These are phyloP conservation scores for Pycnomerus fuliginosus DNA, from an alignment of 2,888 invertebrate genomes.

Conservation along the genomic window DNA sequence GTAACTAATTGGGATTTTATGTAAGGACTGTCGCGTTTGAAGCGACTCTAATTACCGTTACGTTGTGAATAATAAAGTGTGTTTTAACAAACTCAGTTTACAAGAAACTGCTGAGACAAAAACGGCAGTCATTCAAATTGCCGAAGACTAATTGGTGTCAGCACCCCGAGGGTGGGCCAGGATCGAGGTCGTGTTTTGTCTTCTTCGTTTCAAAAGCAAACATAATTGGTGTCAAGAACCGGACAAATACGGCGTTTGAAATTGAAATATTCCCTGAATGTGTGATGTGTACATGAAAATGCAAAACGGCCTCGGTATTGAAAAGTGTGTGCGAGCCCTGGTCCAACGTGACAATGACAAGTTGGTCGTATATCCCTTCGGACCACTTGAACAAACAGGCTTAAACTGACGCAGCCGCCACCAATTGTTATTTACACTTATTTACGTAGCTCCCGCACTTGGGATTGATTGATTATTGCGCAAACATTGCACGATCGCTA, in stretches of 20 bases:
- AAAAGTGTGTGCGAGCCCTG: slow-evolving; percentile 27
- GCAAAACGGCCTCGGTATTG: no score
- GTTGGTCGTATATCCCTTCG: slow-evolving; percentile 32
- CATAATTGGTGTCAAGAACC: no score
- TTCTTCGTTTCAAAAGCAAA: no score
- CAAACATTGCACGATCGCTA: slow-evolving; percentile 20
- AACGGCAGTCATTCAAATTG: no score
- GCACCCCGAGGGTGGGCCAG: no score
- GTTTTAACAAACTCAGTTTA: no score
- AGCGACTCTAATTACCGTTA: slow-evolving; percentile 7
- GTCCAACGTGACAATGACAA: slow-evolving; percentile 36
- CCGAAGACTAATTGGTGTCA: no score
- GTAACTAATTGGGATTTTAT: slow-evolving; percentile 16
- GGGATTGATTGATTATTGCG: slow-evolving; percentile 24
- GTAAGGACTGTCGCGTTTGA: slow-evolving; percentile 8
- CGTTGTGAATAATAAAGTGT: slow-evolving; percentile 11
- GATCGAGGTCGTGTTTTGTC: no score
- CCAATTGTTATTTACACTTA: slow-evolving; percentile 37
- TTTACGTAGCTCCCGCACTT: slow-evolving; percentile 25
- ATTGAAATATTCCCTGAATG: no score
- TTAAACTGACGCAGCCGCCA: slow-evolving; percentile 30
- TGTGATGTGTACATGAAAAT: no score
- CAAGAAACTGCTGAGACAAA: no score
- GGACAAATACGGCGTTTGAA: no score
- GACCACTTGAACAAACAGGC: slow-evolving; percentile 35